Base-by-base conservation (phyloP, 2,113 vertebrate genomes). In the Corythaixoides concolor region DNA sequence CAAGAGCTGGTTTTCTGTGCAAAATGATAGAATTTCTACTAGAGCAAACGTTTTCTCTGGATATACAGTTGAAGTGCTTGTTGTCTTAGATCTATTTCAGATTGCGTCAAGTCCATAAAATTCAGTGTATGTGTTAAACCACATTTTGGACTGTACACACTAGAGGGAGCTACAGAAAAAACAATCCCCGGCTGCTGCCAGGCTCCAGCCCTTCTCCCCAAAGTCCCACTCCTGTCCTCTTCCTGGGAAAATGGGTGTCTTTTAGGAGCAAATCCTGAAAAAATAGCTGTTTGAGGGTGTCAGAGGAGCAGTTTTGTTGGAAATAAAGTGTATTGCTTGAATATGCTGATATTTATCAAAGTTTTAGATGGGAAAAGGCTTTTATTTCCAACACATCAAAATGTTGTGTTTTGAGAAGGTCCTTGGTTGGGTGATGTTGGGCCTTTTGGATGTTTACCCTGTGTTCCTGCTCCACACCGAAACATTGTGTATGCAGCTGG, bases 111-210 rank as follows among this genome's bases (percentile, higher is more conserved):
- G 19, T 14, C 50, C n/a, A 1, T 1, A 4, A 6, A 45, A 59
- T 33, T 26, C 26, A 6, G 1, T 6, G 28, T 24, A 4, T 5
- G 33, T 16, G 49, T 28, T 88, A 39, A 64, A 5, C 41, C 74
- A 3, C 19, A 7, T 56, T 85, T 78, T 52, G 69, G 50, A 7
- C 45, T 68, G 66, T 20, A 22, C 50, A 53, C 96, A 33, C 94
- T 97, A 97, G 96, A 92, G 95, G 97, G 97, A 97, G 96, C 96
- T 41, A 33, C 5, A 58, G 87, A 89, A 97, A 91, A 95, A 55
- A 4, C 82, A 88, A 94, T 90, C 19, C 52, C 49, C 28, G 11
- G 53, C 53, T 58, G 79, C 84, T 81, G 66, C 85, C 52, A 12
- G 50, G 21, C 28, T 63, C 45, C 73, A 39, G 70, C 49, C 21